Conservation (phyloP, 1,140 invertebrate genomes). For the Trichonephila inaurata region DNA sequence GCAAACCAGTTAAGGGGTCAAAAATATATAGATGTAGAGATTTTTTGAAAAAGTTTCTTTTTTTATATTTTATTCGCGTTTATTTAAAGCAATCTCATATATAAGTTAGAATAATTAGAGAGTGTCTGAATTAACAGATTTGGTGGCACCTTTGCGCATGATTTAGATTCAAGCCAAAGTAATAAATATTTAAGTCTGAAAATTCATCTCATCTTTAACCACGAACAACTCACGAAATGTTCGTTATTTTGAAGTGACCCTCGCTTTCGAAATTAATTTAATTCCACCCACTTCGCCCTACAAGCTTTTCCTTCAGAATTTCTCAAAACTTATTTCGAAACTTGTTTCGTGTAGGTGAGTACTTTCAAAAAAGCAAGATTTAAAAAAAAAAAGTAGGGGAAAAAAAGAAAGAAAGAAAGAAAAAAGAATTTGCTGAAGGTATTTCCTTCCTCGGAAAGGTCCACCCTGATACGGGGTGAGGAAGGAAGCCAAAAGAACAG, state of each 20-base stretch:
- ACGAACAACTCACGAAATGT: neutral
- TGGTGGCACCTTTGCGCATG: too few relatives aligned
- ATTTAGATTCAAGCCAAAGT: too few relatives aligned
- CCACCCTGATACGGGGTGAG: neutral
- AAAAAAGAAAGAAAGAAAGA: too few relatives aligned
- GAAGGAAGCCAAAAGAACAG: neutral
- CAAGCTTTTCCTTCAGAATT: neutral
- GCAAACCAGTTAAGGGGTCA: too few relatives aligned
- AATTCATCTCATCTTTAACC: neutral
- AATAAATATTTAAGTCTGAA: too few relatives aligned
- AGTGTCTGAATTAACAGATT: too few relatives aligned
- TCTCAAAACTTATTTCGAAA: constrained; percentile 37
- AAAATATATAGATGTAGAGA: too few relatives aligned
- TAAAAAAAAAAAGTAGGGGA: neutral
- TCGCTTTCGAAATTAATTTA: neutral
- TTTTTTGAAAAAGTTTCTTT: too few relatives aligned
- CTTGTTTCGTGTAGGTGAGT: neutral
- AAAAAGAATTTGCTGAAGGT: neutral
- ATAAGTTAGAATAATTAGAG: too few relatives aligned
- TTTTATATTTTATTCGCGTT: too few relatives aligned
- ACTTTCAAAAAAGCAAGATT: neutral
- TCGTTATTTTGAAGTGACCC: neutral
- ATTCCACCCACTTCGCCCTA: neutral
- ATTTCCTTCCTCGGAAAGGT: constrained; percentile 3
- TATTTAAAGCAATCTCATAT: too few relatives aligned